Conservation (phyloP, 2,797 vertebrate species). For the Syngnathus rostellatus region DNA sequence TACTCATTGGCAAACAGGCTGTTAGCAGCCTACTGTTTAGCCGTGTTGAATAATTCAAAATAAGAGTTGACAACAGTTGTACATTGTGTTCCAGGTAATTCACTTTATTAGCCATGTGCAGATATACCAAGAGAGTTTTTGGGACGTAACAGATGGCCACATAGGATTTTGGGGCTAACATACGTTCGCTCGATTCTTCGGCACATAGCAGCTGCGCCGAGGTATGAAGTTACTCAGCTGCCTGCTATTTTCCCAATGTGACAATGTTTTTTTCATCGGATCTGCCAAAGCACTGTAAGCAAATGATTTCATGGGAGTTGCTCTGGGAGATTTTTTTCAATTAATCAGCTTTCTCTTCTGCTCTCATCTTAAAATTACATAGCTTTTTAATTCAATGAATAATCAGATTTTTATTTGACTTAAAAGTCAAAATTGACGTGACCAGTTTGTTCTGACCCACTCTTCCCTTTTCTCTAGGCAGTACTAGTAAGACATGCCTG, state of each 20-base stretch:
- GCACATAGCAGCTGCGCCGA: background rate
- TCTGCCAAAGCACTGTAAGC: background rate
- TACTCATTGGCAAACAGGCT: background rate
- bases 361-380: no score
- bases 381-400: no score
- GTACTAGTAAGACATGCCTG: no score
- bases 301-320: background rate
- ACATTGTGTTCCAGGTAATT: background rate
- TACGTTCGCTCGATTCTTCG: background rate
- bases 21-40: background rate
- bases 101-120: background rate
- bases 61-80: background rate
- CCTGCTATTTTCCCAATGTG: background rate
- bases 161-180: background rate
- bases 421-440: no score
- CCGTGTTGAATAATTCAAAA: background rate
- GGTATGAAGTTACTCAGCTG: conserved; percentile 1
- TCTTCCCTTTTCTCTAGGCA: no score
- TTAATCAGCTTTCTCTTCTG: background rate
- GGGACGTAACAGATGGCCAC: background rate
- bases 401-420: no score
- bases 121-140: background rate
- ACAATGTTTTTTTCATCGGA: background rate
- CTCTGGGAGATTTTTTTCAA: background rate
- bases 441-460: no score